Evolutionary conservation across 2,797 vertebrate species (phyloP), one percentile per base, ranked within the genome.

Genomic region (Margarornis squamiger): DNA sequence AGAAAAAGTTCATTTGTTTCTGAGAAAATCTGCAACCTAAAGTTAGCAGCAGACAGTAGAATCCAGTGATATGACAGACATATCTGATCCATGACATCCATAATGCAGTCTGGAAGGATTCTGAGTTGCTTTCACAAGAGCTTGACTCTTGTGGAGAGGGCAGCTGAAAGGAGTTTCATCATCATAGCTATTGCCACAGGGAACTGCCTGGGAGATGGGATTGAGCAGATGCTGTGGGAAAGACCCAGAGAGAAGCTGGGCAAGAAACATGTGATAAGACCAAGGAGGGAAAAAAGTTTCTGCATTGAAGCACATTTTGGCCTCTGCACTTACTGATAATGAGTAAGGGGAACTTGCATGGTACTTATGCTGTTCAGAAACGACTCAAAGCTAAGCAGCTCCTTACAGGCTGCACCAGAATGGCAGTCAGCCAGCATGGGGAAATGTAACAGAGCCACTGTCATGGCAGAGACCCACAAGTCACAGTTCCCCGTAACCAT

Each of bases 11-110:
- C 6, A 7, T 65, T 48, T 72, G 9, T 46, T 71, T 36, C 70
- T 20, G 30, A 95, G 59, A 93, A 91, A 90, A 66, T 77, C 45
- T 51, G 6, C 51, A 73, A 41, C 38, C 55, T 61, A 79, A 76
- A 93, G 75, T 54, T 58, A 84, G 66, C 72, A 39, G 27, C 23
- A 58, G 41, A 30, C 32, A 45, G 49, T n/a, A 61, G 43, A 70
- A 78, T 66, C 58, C 67, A 82, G 24, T 13, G 67, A 52, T 38
- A 51, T 13, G 39, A 45, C 23, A 51, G 36, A n/a, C 43, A n/a
- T 48, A 51, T 49, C 39, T 30, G 26, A 86, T 48, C 67, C 22
- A 5, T 19, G n/a, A 65, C 67, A 79, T 83, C 65, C 71, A 34
- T 55, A 62, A 58, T 34, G n/a, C 23, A 59, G 51, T 90, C 65